Conservation (phyloP, 2,113 vertebrate genomes). For the Suncus etruscus region DNA sequence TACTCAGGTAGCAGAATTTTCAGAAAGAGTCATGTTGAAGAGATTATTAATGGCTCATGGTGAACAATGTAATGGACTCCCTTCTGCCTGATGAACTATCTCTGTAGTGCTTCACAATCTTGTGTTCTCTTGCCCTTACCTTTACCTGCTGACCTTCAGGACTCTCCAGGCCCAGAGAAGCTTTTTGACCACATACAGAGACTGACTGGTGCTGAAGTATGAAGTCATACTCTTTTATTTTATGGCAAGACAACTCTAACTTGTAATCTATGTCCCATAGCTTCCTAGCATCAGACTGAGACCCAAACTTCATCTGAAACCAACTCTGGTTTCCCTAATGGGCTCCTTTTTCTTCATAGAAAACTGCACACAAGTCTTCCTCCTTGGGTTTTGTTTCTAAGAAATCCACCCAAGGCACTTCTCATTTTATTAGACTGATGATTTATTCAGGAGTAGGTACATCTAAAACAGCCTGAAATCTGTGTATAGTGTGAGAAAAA, state of each 20-base stretch:
- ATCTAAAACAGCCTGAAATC: not conserved
- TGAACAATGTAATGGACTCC: too few species aligned
- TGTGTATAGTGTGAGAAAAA: not conserved
- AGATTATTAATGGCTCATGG: not conserved
- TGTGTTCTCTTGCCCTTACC: not conserved
- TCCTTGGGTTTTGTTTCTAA: not conserved
- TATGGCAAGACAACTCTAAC: not conserved
- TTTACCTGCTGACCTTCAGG: not conserved
- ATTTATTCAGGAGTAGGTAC: not conserved
- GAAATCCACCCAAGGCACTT: not conserved
- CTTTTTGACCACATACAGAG: not conserved
- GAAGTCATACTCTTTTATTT: not conserved
- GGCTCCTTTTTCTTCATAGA: not conserved
- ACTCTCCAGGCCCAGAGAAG: not conserved
- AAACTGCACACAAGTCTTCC: not conserved
- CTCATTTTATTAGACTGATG: not conserved
- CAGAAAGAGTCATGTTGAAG: constrained; percentile 33
- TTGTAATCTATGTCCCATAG: not conserved
- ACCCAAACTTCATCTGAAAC: not conserved
- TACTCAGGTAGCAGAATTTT: not conserved
- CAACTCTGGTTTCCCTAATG: not conserved
- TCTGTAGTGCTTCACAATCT: not conserved
- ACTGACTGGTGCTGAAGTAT: not conserved
- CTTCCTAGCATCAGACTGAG: not conserved
- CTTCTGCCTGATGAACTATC: not conserved